These are phyloP conservation scores for Cephus sareptanus DNA, from an alignment of 2,888 invertebrate genomes.

Conservation along the genomic window DNA sequence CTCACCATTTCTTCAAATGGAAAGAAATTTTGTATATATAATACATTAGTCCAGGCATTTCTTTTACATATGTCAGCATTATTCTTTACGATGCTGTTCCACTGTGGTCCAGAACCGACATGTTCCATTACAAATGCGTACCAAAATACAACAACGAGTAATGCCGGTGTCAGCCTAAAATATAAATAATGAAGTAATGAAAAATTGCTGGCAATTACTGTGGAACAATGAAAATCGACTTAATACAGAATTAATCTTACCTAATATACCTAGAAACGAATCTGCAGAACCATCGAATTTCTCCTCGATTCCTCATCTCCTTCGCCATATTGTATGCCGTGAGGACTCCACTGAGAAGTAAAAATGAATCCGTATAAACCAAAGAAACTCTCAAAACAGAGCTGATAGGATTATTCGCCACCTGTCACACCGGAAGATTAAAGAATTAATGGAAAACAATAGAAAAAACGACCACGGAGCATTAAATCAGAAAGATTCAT, in stretches of 20 bases:
- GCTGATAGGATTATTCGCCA: slow-evolving; percentile 71
- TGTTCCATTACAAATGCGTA: slow-evolving; percentile 77
- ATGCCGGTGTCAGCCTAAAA: slow-evolving; percentile 73
- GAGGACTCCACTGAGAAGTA: slow-evolving; percentile 75
- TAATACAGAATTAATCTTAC: slow-evolving; percentile 55
- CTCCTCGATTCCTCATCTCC: slow-evolving; percentile 68
- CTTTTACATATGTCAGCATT: slow-evolving; percentile 75
- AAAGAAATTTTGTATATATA: slow-evolving; percentile 77
- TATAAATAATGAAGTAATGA: slow-evolving; percentile 11
- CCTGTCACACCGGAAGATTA: slow-evolving; percentile 56
- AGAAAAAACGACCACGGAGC: slow-evolving; percentile 17
- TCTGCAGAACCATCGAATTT: slow-evolving; percentile 71
- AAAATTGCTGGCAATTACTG: slow-evolving; percentile 23
- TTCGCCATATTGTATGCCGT: slow-evolving; percentile 73
- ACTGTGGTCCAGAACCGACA: slow-evolving; percentile 74
- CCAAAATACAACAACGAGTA: slow-evolving; percentile 73
- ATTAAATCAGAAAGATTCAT: slow-evolving; percentile 31
- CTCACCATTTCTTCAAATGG: slow-evolving; percentile 77
- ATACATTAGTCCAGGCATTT: slow-evolving; percentile 76
- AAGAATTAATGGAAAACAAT: slow-evolving; percentile 23
- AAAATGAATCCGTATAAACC: slow-evolving; percentile 76
- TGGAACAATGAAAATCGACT: slow-evolving; percentile 15
- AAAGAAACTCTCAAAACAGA: slow-evolving; percentile 73
- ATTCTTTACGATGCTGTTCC: slow-evolving; percentile 73
- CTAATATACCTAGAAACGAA: slow-evolving; percentile 73